Base-by-base conservation (phyloP, 1,140 invertebrate genomes). In the Drosophila sp. region DNA sequence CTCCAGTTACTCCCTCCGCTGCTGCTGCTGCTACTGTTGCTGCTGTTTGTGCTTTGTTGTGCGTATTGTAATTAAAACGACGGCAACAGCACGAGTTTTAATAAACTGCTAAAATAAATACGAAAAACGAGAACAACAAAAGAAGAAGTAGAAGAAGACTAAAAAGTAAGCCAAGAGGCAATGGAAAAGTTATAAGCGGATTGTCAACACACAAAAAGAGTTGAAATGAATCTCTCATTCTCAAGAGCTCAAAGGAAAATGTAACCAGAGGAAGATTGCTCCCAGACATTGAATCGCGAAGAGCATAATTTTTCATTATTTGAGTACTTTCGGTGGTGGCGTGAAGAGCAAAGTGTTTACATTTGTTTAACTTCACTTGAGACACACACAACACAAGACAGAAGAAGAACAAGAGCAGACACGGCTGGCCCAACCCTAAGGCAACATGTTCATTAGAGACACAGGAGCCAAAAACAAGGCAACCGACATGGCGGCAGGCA, bases 41-140 rank as follows among this genome's bases (percentile, higher is more conserved):
- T 40, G 58, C 29, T 66, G 17, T 17, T 17, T 17, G 17, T 17
- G 41, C 38, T 60, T 67, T 57, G 72, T 57, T 55, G 35, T 33
- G 57, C 60, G 72, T 69, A 82, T 83, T 87, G 83, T 87, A 86
- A 86, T 86, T 86, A 86, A 86, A 86, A 82, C 79, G 83, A 86
- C 79, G 82, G 81, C 70, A 69, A 68, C 74, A 77, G 75, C 76
- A 66, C 72, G 70, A 71, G 56, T 87, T 79, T 87, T 79, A 86
- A 86, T 86, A 87, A 86, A 87, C 83, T 87, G 75, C 83, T 72
- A 86, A 82, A 86, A 76, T 67, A 81, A 85, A 81, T 68, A 79
- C 69, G 60, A 65, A 76, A 80, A 60, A 68, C 8, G 44, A 47
- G 23, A 47, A 25, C 44, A 47, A 47, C 44, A 47, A 47, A 7